These are phyloP conservation scores for Harpalus rufipes DNA, from an alignment of 2,888 invertebrate genomes.

Conservation along the genomic window DNA sequence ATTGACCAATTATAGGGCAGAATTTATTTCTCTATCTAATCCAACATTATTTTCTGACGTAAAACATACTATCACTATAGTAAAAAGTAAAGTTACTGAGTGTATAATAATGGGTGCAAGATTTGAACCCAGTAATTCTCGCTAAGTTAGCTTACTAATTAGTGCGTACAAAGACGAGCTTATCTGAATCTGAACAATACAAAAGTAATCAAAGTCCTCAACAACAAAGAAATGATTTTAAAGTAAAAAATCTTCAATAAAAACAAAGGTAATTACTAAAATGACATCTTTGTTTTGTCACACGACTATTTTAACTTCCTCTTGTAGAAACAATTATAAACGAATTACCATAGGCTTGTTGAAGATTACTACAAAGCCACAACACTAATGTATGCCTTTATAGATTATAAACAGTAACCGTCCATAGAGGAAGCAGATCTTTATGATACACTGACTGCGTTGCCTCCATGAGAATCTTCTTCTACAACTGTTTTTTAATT, in stretches of 20 bases:
- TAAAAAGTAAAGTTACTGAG: no score
- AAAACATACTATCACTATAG: no score
- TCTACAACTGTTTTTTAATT: constrained; percentile 65
- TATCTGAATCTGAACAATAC: constrained; percentile 47
- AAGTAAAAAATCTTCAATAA: constrained; percentile 64
- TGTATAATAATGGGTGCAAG: not conserved
- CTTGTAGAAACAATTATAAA: constrained; percentile 64
- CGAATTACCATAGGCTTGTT: constrained; percentile 65
- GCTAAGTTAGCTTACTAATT: constrained; percentile 17
- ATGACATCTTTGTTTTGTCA: constrained; percentile 64
- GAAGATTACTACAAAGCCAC: constrained; percentile 61
- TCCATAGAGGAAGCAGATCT: constrained; percentile 64
- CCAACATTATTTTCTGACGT: no score
- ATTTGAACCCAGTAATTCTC: not conserved
- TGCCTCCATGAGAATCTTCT: constrained; percentile 62
- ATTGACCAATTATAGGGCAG: no score
- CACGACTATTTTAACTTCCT: constrained; percentile 64
- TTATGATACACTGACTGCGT: constrained; percentile 55
- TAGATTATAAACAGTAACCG: constrained; percentile 61
- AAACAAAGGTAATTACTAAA: constrained; percentile 66
- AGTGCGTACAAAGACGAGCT: constrained; percentile 41
- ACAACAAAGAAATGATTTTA: constrained; percentile 62
- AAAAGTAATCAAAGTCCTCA: constrained; percentile 58
- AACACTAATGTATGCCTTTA: constrained; percentile 64
- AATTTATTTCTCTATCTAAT: no score